A percentile compares a stretch with the other conserved stretches of the same genome.
Evolutionary conservation across 2,888 invertebrate genomes (phyloP).

Genomic region (Ganaspis brasiliensis): DNA sequence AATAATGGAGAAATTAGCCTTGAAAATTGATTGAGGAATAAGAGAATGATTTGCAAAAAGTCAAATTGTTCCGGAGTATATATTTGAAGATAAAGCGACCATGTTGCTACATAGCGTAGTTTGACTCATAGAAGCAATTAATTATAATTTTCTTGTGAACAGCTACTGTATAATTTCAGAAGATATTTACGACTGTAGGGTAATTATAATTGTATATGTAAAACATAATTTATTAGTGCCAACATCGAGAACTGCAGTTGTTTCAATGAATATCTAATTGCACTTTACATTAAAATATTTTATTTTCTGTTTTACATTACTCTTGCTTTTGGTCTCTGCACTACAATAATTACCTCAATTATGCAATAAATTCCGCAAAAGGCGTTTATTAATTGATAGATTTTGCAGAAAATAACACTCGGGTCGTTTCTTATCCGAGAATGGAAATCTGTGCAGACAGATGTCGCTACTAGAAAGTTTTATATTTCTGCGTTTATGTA

Average conservation of each 20-base stretch:
- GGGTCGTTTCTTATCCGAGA: too few relatives aligned
- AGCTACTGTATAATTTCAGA: constrained; percentile 21
- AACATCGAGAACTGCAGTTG: constrained; percentile 7
- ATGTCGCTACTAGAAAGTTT: too few relatives aligned
- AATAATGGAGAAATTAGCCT: neutral
- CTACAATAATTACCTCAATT: neutral
- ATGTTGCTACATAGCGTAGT: neutral
- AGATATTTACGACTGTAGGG: neutral
- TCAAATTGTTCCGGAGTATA: too few relatives aligned
- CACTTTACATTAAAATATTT: neutral
- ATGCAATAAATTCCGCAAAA: neutral
- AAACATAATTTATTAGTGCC: constrained; percentile 14
- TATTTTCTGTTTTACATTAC: constrained; percentile 7
- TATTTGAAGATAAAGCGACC: neutral
- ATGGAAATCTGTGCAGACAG: too few relatives aligned
- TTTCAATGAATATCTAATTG: constrained; percentile 18
- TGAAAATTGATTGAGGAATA: neutral
- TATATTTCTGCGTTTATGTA: too few relatives aligned
- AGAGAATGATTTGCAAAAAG: too few relatives aligned
- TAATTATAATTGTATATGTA: constrained; percentile 17
- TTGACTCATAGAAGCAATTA: constrained; percentile 17
- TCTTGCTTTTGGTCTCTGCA: constrained; percentile 1
- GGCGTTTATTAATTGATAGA: neutral
- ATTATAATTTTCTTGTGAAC: neutral
- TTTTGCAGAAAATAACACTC: constrained; percentile 39